phyloP scores from a whole-genome alignment of 2,113 vertebrate species.

The Planiliza haematocheilus region DNA sequence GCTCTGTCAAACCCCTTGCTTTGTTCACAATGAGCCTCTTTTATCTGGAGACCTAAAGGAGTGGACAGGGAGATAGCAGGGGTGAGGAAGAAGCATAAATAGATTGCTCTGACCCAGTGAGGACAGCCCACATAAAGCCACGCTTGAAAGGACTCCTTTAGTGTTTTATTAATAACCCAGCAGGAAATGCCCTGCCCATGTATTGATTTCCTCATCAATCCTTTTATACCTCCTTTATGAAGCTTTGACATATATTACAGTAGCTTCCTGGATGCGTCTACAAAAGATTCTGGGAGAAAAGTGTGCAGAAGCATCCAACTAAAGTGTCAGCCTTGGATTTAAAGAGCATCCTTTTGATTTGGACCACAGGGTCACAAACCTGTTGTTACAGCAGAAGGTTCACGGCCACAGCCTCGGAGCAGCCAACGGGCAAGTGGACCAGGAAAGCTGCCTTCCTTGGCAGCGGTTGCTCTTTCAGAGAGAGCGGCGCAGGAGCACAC shows the following conservation, averaged over 20 bases:
- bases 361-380: slow-evolving; percentile 22
- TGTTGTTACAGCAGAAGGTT: slow-evolving; percentile 24
- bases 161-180: slow-evolving; percentile 80
- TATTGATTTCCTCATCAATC: slow-evolving; percentile 65
- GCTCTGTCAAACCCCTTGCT: slow-evolving; percentile 71
- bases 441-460: slow-evolving; percentile 30
- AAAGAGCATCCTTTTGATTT: slow-evolving; percentile 47
- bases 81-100: slow-evolving; percentile 64
- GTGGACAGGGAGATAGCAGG: slow-evolving; percentile 62
- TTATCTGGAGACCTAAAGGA: slow-evolving; percentile 76
- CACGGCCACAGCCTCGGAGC: slow-evolving; percentile 5
- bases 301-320: slow-evolving; percentile 3
- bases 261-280: slow-evolving; percentile 10
- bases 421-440: slow-evolving; percentile 2
- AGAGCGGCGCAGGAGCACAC: slow-evolving; percentile 21
- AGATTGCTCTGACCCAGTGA: slow-evolving; percentile 71
- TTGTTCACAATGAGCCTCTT: slow-evolving; percentile 76
- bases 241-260: slow-evolving; percentile 29
- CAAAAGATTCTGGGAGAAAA: neutral
- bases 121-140: slow-evolving; percentile 64
- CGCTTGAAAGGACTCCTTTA: slow-evolving; percentile 75
- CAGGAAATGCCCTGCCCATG: slow-evolving; percentile 31
- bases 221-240: slow-evolving; percentile 38
- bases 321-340: slow-evolving; percentile 51
- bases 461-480: neutral